Base-by-base conservation (phyloP, 1,140 invertebrate species). In the Atta colombica region DNA sequence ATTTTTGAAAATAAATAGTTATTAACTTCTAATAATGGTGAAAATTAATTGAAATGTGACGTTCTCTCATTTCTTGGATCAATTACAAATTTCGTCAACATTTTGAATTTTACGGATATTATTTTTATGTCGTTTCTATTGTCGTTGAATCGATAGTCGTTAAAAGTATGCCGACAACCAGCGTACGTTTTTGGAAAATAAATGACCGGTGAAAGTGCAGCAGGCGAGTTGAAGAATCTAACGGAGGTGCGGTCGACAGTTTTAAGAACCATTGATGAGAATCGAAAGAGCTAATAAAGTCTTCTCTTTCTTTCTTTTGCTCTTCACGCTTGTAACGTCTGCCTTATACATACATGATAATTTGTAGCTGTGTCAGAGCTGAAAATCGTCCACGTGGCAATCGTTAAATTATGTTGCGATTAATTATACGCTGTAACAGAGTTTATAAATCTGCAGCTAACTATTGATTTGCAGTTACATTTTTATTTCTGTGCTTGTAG, bases 201-300 rank as follows among this genome's bases (percentile, higher is more conserved):
- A 90, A 90, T 90, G 89, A 90, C 69, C 86, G 71, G 89, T 81
- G 89, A 90, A 90, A 90, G 89, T 90, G 86, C 88, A 88, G 60
- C 21, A 25, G 21, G 5, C 51, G 65, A 65, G 69, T 77, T 25
- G 51, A 90, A 90, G 89, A 89, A 90, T 90, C 89, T 89, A 90
- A 89, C 63, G 69, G 35, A 89, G 89, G 69, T 65, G 86, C 61
- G 89, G 78, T 71, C 63, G 51, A 49, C 25, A 45, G 66, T 55
- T 78, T 84, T 68, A 88, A 88, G 72, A 81, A 16, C 31, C 51
- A 75, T 58, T 77, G 61, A 68, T 68, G 53, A 39, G 61, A 72
- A 10, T 16, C 18, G 71, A 74, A 75, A 68, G 84, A 86, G 58
- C 25, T 77, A 53, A 51, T 71, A 53, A 82, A 31, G 35, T 71